Evolutionary conservation across 2,113 vertebrate genomes (phyloP).

Genomic region (Sinosuthora webbiana): DNA sequence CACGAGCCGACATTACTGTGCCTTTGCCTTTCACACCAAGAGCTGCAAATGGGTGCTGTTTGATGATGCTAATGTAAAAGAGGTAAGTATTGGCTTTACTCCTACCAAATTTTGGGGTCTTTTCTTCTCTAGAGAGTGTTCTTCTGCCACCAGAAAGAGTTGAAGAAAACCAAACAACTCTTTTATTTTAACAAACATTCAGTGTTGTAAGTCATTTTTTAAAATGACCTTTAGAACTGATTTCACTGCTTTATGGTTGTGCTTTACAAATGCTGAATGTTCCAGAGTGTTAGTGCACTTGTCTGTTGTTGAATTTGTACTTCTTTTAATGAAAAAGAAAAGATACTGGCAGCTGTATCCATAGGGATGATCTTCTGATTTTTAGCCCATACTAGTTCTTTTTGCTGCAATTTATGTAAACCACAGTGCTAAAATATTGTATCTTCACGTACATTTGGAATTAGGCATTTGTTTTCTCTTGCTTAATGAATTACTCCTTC

Average conservation of each 20-base stretch:
- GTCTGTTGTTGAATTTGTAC: neutral
- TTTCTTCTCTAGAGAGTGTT: neutral
- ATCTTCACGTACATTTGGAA: neutral
- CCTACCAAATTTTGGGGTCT: neutral
- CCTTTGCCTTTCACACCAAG: conserved; percentile 95
- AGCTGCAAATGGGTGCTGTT: conserved; percentile 97
- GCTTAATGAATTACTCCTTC: neutral
- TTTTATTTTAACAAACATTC: neutral
- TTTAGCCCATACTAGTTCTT: neutral
- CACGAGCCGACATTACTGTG: conserved; percentile 92
- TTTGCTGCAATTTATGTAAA: neutral
- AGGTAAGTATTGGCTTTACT: conserved; percentile 73
- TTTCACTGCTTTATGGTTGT: neutral
- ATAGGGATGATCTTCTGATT: neutral
- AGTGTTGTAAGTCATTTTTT: neutral
- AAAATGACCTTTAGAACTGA: neutral
- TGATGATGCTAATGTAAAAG: conserved; percentile 98
- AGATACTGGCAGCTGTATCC: neutral
- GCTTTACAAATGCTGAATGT: neutral
- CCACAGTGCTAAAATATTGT: neutral
- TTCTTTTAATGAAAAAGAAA: neutral
- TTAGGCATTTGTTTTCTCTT: neutral
- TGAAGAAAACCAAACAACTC: neutral
- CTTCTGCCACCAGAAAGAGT: neutral
- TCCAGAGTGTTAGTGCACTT: neutral